phyloP scores from a whole-genome alignment of 35 echinoderm and acorn worm species.

The Ophioderma brevispina region DNA sequence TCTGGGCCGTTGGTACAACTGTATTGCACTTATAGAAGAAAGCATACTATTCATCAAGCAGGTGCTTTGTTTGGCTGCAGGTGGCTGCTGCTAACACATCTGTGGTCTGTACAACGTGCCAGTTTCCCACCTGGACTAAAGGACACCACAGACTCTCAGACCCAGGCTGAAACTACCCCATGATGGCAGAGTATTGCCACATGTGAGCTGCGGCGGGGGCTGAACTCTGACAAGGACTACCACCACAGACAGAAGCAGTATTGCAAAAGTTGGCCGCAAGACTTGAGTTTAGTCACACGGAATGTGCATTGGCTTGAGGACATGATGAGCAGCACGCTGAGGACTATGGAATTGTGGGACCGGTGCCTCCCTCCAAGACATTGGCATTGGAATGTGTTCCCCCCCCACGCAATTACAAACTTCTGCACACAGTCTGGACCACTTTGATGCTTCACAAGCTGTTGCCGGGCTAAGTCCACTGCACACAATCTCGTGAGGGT shows the following conservation, averaged over 20 bases:
- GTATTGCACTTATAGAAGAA: conserved; percentile 51
- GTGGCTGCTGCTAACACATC: neutral
- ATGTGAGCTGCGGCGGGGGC: no score
- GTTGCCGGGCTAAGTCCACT: neutral
- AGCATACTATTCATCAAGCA: conserved; percentile 54
- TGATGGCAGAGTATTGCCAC: neutral
- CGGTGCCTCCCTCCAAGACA: neutral
- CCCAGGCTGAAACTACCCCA: neutral
- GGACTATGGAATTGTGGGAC: neutral
- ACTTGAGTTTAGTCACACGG: neutral
- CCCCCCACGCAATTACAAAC: neutral
- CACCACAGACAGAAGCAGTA: neutral
- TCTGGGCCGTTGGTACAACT: conserved; percentile 73
- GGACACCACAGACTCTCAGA: neutral
- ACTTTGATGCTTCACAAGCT: neutral
- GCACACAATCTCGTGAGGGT: neutral
- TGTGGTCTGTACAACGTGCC: no score
- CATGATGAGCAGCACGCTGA: no score
- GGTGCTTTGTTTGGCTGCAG: neutral
- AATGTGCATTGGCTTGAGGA: neutral
- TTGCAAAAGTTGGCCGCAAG: neutral
- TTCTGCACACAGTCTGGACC: neutral
- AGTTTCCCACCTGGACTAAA: no score
- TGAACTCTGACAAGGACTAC: neutral
- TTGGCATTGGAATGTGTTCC: neutral